Base-by-base conservation (phyloP, 2,888 invertebrate genomes). In the Trilocha varians region DNA sequence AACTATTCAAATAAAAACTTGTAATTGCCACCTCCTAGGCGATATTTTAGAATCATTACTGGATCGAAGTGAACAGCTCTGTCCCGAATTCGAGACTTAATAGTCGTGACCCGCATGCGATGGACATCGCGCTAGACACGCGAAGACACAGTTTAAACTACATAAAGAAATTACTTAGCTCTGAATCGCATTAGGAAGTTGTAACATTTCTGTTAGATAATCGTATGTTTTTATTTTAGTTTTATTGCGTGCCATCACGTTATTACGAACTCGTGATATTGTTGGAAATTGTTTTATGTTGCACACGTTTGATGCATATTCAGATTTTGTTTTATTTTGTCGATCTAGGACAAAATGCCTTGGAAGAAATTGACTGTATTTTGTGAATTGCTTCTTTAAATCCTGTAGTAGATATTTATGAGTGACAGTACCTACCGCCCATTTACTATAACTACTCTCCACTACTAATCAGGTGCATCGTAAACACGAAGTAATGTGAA, bases 91-190 rank as follows among this genome's bases (percentile, higher is more conserved):
- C 34, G 25, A 11, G 32, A 17, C 25, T 39, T 38, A 43, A 44
- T 42, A 36, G 39, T 6, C 14, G 34, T 38, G 49, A 40, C 49
- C 49, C 42, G 45, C 40, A 41, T 47, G 39, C 38, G 38, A 34
- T 41, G 45, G 42, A 45, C 41, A 45, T 34, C 18, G 13, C 13
- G 33, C 13, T n/a, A 32, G 32, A 40, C 43, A 43, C 43, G 43
- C 43, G 34, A 40, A 34, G 17, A 13, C 34, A 15, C 36, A 4
- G 25, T 25, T 25, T 25, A 25, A 25, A 25, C 25, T 25, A 25
- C 25, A 25, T 25, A 25, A 25, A 25, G 25, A 25, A 25, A 25
- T 25, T 25, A 25, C 25, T 25, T 25, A 9, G 25, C 25, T 25
- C 25, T 11, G 5, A 25, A 25, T 25, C 11, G 5, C 25, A 2